Conservation (phyloP, 2,113 vertebrate genomes). For the Alexandromys fortis region DNA sequence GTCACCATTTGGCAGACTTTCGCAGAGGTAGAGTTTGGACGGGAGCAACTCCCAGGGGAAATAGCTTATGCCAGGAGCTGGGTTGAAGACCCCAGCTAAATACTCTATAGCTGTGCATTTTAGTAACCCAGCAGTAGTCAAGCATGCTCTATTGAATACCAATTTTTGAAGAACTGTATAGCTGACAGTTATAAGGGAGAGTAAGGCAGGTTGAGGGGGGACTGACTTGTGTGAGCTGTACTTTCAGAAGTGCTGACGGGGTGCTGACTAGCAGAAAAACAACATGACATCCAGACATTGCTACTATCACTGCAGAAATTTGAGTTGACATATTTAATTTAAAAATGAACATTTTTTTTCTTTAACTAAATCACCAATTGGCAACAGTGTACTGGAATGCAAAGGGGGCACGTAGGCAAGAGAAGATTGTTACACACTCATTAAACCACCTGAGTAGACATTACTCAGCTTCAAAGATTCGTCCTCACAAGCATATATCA, state of each 20-base stretch:
- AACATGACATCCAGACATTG: not conserved
- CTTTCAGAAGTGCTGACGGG: not conserved
- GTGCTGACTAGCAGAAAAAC: conserved; percentile 37
- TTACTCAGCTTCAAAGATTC: not conserved
- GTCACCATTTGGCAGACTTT: too few species aligned
- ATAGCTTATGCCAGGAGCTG: too few species aligned
- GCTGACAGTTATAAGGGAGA: not conserved
- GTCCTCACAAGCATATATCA: not conserved
- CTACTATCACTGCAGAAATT: not conserved
- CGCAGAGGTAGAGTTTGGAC: too few species aligned
- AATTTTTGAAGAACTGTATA: not conserved
- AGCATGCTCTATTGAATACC: not conserved
- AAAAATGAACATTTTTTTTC: not conserved
- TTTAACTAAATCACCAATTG: conserved; percentile 9
- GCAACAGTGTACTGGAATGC: not conserved
- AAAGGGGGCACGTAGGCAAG: not conserved
- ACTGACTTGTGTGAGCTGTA: not conserved
- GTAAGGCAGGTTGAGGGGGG: not conserved
- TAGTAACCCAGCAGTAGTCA: not conserved
- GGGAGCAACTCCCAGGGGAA: too few species aligned
- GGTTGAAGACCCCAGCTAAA: too few species aligned
- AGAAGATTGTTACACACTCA: not conserved
- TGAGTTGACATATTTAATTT: not conserved
- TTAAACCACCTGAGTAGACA: not conserved
- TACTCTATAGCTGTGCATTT: not conserved